Conservation (phyloP, 1,140 invertebrate species). For the Drosophila orosa region DNA sequence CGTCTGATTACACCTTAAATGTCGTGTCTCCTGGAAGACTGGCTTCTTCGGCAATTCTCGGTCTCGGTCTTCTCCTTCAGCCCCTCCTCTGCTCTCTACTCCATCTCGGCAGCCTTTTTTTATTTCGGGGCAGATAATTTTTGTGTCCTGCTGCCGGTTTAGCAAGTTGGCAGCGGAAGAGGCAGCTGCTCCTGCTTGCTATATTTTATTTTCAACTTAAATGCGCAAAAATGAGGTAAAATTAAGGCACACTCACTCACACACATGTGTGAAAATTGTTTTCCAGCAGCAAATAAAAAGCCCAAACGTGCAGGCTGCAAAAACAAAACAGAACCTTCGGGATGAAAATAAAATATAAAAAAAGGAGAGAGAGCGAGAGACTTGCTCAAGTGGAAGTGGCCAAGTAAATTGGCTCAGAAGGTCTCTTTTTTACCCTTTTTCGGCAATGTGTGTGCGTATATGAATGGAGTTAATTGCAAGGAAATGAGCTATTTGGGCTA, state of each 20-base stretch:
- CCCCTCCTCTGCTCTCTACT: not conserved
- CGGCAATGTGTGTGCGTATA: constrained; percentile 31
- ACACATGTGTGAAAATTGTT: constrained; percentile 73
- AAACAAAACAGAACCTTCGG: constrained; percentile 33
- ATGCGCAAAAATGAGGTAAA: constrained; percentile 81
- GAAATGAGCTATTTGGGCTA: constrained; percentile 73
- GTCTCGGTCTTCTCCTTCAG: constrained; percentile 1
- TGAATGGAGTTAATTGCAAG: constrained; percentile 69
- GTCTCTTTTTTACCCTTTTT: constrained; percentile 20
- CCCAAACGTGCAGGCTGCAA: constrained; percentile 69
- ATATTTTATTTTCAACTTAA: constrained; percentile 79
- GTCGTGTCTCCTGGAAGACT: constrained; percentile 52
- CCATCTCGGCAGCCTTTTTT: constrained; percentile 15
- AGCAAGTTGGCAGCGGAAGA: constrained; percentile 65
- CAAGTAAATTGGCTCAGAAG: constrained; percentile 73
- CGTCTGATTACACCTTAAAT: constrained; percentile 81
- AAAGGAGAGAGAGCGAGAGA: constrained; percentile 4
- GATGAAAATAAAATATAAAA: constrained; percentile 14
- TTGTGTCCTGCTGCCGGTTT: constrained; percentile 73
- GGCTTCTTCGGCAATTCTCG: constrained; percentile 24
- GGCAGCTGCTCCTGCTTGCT: constrained; percentile 55
- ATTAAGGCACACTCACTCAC: constrained; percentile 71
- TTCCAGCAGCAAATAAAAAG: constrained; percentile 78
- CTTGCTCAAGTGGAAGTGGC: constrained; percentile 54
- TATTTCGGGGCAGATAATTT: constrained; percentile 76